Evolutionary conservation across 2,888 invertebrate species (phyloP).

Genomic region (Acleris sparsana): DNA sequence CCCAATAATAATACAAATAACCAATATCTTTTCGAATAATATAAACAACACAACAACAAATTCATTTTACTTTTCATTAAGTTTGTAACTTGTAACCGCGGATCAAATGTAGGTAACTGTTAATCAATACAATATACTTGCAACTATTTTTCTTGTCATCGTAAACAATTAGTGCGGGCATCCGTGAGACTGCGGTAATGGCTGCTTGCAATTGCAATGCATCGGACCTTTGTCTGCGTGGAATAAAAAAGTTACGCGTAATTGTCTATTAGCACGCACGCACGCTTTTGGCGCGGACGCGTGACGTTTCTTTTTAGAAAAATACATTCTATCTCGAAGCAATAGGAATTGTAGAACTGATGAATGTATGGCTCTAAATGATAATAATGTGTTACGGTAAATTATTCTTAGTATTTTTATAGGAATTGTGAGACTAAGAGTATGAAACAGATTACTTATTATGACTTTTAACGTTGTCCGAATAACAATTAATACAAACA

Average conservation of each 20-base stretch:
- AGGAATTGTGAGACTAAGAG: too few species aligned
- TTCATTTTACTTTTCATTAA: not conserved
- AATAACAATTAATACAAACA: too few species aligned
- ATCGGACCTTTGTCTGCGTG: slow-evolving; percentile 46
- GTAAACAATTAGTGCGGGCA: slow-evolving; percentile 56
- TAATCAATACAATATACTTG: slow-evolving; percentile 40
- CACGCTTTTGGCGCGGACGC: slow-evolving; percentile 43
- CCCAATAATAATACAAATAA: too few species aligned
- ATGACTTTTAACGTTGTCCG: too few species aligned
- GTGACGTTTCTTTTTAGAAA: slow-evolving; percentile 34
- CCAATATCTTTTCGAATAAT: too few species aligned
- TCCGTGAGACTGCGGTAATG: slow-evolving; percentile 42
- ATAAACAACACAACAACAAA: not conserved
- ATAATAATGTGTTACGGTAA: too few species aligned
- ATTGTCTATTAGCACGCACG: slow-evolving; percentile 61
- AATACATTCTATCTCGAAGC: not conserved
- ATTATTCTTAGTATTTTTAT: too few species aligned
- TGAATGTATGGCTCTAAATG: too few species aligned
- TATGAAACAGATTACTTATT: too few species aligned
- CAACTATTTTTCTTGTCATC: slow-evolving; percentile 64
- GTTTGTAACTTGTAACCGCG: slow-evolving; percentile 21
- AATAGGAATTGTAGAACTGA: too few species aligned
- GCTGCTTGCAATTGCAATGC: slow-evolving; percentile 64
- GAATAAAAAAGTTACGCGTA: slow-evolving; percentile 54
- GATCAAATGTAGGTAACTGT: slow-evolving; percentile 41